A percentile compares a stretch with the other conserved stretches of the same genome.
These are phyloP conservation scores for Petrocephalus zakoni DNA, from an alignment of 2,113 vertebrate genomes.

Conservation along the genomic window DNA sequence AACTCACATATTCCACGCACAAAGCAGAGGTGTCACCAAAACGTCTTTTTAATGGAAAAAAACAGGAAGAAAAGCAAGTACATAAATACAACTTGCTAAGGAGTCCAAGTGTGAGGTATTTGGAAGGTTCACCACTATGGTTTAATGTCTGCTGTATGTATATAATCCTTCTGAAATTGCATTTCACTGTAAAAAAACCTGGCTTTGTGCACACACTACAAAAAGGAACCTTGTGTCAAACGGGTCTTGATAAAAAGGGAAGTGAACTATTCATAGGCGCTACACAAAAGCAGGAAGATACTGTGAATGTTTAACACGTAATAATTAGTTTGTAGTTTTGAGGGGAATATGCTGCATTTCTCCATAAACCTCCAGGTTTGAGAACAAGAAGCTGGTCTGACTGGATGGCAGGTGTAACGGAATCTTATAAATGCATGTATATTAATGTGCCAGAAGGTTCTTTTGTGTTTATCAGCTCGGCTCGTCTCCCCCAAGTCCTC, in stretches of 20 bases:
- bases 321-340: not conserved
- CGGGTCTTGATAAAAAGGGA: not conserved
- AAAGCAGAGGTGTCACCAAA: not conserved
- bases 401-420: not conserved
- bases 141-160: not conserved
- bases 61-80: not conserved
- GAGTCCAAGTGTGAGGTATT: slow-evolving; percentile 8
- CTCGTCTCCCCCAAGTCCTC: not conserved
- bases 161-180: not conserved
- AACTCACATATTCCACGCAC: not conserved
- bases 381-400: not conserved
- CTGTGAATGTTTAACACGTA: not conserved
- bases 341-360: not conserved
- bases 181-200: not conserved
- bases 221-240: not conserved
- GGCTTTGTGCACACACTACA: slow-evolving; percentile 4
- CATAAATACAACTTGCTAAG: not conserved
- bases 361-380: not conserved
- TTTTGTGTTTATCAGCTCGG: not conserved
- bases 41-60: not conserved
- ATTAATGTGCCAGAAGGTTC: not conserved
- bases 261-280: not conserved
- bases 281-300: not conserved
- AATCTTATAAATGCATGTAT: not conserved
- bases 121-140: not conserved